Conservation (phyloP, 2,888 invertebrate species). For the Elegia similella region DNA sequence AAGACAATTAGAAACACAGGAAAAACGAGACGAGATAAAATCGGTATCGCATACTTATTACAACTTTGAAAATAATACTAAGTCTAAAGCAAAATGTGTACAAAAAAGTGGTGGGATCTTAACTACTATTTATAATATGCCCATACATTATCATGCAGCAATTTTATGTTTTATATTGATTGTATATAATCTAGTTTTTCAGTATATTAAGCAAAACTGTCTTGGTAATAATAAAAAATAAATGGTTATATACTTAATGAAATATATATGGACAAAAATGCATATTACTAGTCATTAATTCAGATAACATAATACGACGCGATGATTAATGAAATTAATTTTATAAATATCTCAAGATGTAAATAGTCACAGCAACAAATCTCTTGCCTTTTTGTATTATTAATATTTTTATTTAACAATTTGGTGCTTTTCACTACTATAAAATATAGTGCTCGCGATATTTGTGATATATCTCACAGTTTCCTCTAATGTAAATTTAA, state of each 20-base stretch:
- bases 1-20: slow-evolving; percentile 13
- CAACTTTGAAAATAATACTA: slow-evolving; percentile 32
- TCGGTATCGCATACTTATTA: slow-evolving; percentile 21
- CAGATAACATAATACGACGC: slow-evolving; percentile 27
- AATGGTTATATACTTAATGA: slow-evolving; percentile 20
- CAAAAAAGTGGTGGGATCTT: slow-evolving; percentile 55
- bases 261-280: slow-evolving; percentile 32
- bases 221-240: slow-evolving; percentile 51
- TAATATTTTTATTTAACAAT: slow-evolving; percentile 61
- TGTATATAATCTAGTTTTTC: slow-evolving; percentile 77
- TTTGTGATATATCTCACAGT: slow-evolving; percentile 65
- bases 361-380: slow-evolving; percentile 61
- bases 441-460: slow-evolving; percentile 58
- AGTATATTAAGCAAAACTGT: slow-evolving; percentile 74
- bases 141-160: slow-evolving; percentile 77
- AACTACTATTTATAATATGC: slow-evolving; percentile 69
- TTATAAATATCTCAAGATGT: slow-evolving; percentile 47
- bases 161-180: slow-evolving; percentile 76
- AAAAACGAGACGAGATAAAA: slow-evolving; percentile 25
- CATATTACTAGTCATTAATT: slow-evolving; percentile 66
- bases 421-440: slow-evolving; percentile 64
- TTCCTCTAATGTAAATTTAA: slow-evolving; percentile 58
- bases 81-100: slow-evolving; percentile 57
- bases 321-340: slow-evolving; percentile 22
- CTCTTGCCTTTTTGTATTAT: slow-evolving; percentile 40